Percentiles rank a stretch among this genome's conserved stretches.
These are phyloP conservation scores for Epinotia ramella DNA, from an alignment of 2,888 invertebrate species.

Conservation along the genomic window DNA sequence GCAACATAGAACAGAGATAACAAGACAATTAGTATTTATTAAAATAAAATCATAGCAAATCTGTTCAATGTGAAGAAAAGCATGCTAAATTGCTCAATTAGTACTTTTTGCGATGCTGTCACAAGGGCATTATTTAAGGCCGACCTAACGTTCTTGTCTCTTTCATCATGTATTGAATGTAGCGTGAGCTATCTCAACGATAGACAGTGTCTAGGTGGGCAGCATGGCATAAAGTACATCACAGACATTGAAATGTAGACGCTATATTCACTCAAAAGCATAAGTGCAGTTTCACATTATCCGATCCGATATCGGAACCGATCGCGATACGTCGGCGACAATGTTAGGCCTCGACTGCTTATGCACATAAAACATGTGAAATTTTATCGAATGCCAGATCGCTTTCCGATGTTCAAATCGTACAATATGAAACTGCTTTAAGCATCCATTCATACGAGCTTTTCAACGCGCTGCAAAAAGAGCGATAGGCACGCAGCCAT, in stretches of 20 bases:
- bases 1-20: conserved; percentile 39
- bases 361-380: neutral
- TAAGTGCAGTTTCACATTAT: conserved; percentile 9
- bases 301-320: neutral
- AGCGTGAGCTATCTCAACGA: neutral
- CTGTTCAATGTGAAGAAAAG: conserved; percentile 34
- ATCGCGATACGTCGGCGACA: neutral
- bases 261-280: conserved; percentile 38
- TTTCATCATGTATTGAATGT: neutral
- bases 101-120: conserved; percentile 27
- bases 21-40: conserved; percentile 29
- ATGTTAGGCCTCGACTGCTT: too few species aligned
- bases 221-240: conserved; percentile 30
- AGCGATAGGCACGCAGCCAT: neutral
- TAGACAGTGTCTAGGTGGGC: neutral
- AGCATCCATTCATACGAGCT: neutral
- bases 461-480: neutral
- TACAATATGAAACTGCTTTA: neutral
- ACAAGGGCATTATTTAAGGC: neutral
- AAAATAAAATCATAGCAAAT: conserved; percentile 29
- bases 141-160: neutral
- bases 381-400: neutral
- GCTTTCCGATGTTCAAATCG: neutral
- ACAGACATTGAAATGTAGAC: conserved; percentile 36
- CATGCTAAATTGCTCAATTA: conserved; percentile 29